Evolutionary conservation across 2,113 vertebrate genomes (phyloP).

Genomic region (Helogale parvula): DNA sequence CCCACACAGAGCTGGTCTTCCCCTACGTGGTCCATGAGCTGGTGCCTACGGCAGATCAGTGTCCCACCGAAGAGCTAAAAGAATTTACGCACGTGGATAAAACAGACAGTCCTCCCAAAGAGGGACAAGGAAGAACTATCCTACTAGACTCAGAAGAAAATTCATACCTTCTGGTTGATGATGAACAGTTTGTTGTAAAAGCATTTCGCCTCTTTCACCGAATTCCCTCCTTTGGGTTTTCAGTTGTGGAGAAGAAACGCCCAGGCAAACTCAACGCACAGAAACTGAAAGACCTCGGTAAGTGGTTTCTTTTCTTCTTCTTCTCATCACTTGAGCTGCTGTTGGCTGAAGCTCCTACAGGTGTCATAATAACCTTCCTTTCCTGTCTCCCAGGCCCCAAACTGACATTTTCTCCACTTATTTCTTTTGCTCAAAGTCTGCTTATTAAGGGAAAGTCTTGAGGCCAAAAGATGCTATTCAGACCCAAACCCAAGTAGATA

Average conservation of each 20-base stretch:
- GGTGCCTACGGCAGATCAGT: conserved; percentile 91
- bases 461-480: neutral
- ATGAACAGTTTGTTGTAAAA: conserved; percentile 89
- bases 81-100: conserved; percentile 55
- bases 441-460: conserved; percentile 13
- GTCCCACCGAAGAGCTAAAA: conserved; percentile 88
- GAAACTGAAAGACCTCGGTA: conserved; percentile 92
- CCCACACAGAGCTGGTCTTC: conserved; percentile 91
- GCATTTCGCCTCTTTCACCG: conserved; percentile 94
- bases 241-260: conserved; percentile 90
- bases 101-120: conserved; percentile 49
- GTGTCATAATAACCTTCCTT: neutral
- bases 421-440: conserved; percentile 30
- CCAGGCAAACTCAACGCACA: conserved; percentile 90
- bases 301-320: neutral
- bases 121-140: conserved; percentile 84
- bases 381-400: neutral
- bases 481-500: neutral
- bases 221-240: conserved; percentile 95
- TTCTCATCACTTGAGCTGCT: neutral
- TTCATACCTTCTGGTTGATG: conserved; percentile 89
- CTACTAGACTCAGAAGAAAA: conserved; percentile 82
- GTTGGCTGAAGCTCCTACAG: neutral
- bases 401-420: neutral
- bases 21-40: conserved; percentile 93